Base-by-base conservation (phyloP, 1,140 invertebrate genomes). In the Charaxes varanes region DNA sequence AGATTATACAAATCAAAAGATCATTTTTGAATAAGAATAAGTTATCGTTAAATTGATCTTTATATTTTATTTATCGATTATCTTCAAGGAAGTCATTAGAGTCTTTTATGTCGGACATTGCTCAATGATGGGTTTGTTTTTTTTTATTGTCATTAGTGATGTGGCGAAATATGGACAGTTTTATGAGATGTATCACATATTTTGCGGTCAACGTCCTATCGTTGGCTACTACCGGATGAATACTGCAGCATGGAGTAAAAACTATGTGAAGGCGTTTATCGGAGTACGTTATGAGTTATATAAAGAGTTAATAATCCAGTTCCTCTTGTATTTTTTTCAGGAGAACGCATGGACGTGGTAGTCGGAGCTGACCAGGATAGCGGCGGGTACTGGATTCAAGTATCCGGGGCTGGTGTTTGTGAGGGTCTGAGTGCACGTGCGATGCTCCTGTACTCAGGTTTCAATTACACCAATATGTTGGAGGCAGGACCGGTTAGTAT, bases 341-440 rank as follows among this genome's bases (percentile, higher is more conserved):
- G 90, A 2, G 90, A 92, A 62, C 72, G 90, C 35, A 86, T 88
- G 62, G 90, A 91, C 45, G 80, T 90, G 6, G 80, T 87, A 2
- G 43, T 92, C 2, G 60, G 74, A 4, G 82, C 89, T 2, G 72
- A 87, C 44, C 73, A 87, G 47, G 15, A 62, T 0, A 57, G 72
- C 1, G 81, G 77, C 2, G 88, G 84, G 2, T 91, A 90, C 45
- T 87, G 84, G 78, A 52, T 91, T n/a, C 66, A 77, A 19, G 74
- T 87, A 4, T 63, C 70, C 16, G 87, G 87, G 2, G 58, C 60
- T 6, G 84, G 85, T 21, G 19, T 24, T n/a, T 91, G 90, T 59
- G 53, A 62, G 18, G 63, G 62, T 0, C 17, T 82, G 3, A 27
- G 34, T 10, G 55, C 73, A 0, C 46, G 53, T 1, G 64, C 62